Base-by-base conservation (phyloP, 35 echinoderm and acorn worm genomes). In the Diadema setosum region DNA sequence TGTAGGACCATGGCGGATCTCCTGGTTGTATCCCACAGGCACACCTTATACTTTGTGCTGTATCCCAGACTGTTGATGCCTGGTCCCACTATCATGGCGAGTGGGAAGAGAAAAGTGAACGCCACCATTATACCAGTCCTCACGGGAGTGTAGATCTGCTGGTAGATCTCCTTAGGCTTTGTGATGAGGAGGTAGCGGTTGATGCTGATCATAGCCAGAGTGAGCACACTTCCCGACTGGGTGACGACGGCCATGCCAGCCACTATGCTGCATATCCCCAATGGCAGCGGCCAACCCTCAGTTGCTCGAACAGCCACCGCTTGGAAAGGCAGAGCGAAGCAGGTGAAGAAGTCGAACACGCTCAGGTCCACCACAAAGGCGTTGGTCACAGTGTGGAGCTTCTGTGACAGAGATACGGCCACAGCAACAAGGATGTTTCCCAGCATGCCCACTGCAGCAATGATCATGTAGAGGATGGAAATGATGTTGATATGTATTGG, bases 321-420 rank as follows among this genome's bases (percentile, higher is more conserved):
- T 65, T 85, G 84, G 82, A 83, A 91, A 1, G 89, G 89, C 5
- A 91, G 82, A 39, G 50, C 84, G 26, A 91, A 45, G 83, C 89
- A 85, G 14, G 65, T 91, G 12, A 78, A 84, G 57, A 91, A 81
- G 31, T 91, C 89, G 63, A 78, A 65, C 11, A 91, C 45, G 25
- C 89, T 91, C 64, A 91, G 65, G 18, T 91, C 85, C 11, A 91
- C 82, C 15, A 91, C 83, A 42, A 91, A 61, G 15, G 46, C 81
- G 20, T 91, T 91, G 24, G 89, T 91, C 30, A 59, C 76, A 21
- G 89, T 91, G 45, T 83, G 65, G 14, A 91, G 89, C 39, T 91
- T 91, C 42, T 31, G 24, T 23, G 61, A 85, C 27, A 85, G 25
- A 17, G 26, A 33, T 9, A 91, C 89, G 11, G 89, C 89, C 25